Percentiles rank a stretch among this genome's conserved stretches.
Conservation (phyloP, 1,140 invertebrate species). For the Trichonephila clavata region DNA sequence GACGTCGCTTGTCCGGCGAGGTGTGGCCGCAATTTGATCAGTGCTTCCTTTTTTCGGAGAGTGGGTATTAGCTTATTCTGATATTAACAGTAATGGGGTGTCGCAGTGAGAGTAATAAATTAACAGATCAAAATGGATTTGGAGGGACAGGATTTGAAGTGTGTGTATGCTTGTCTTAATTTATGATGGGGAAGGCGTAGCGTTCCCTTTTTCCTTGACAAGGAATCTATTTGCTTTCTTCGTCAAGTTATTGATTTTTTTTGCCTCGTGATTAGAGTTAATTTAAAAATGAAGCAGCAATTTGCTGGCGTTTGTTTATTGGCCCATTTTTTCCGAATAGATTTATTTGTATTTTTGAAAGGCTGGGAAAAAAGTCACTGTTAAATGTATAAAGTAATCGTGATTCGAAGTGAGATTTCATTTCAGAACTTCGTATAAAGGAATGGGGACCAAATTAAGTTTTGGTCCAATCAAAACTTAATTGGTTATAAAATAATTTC, state of each 20-base stretch:
- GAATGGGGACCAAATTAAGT: too few species aligned
- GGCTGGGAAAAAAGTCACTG: too few species aligned
- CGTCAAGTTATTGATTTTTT: conserved; percentile 9
- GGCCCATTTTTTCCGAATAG: too few species aligned
- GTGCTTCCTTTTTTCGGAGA: conserved; percentile 10
- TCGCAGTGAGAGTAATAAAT: conserved; percentile 10
- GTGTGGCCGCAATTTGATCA: conserved; percentile 43
- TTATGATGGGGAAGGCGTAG: not conserved
- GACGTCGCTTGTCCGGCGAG: conserved; percentile 12
- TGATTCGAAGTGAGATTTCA: too few species aligned
- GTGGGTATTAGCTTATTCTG: conserved; percentile 10
- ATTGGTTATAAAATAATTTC: too few species aligned
- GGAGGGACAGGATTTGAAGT: not conserved
- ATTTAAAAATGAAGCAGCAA: not conserved
- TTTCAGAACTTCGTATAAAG: too few species aligned
- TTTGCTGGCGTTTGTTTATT: too few species aligned
- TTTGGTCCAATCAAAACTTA: too few species aligned
- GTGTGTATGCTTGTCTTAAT: conserved; percentile 15
- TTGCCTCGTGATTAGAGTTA: not conserved
- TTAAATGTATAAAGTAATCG: too few species aligned
- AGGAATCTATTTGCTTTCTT: not conserved
- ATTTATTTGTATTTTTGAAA: too few species aligned
- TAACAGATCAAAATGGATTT: not conserved
- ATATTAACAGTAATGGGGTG: conserved; percentile 20
- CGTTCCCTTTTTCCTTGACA: not conserved